A percentile compares a stretch with the other conserved stretches of the same genome.
Conservation (phyloP, 2,797 vertebrate genomes). For the Pteropus rufus region DNA sequence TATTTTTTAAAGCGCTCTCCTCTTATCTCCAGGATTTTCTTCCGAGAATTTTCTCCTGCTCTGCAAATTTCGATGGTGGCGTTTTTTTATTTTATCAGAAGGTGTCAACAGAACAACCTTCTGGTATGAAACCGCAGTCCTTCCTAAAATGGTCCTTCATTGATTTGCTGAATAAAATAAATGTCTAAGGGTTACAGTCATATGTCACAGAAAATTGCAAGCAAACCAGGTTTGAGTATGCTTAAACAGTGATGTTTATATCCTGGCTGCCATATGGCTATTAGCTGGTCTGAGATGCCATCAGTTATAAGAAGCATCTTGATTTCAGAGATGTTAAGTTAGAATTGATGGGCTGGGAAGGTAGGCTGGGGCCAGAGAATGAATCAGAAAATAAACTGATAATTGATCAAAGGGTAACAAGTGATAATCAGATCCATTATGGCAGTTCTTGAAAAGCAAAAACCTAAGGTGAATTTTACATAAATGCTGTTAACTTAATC, state of each 20-base stretch:
- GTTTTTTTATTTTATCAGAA: conserved; percentile 61
- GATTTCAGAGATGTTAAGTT: neutral
- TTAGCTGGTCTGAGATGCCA: neutral
- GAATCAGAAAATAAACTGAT: neutral
- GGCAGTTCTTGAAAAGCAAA: neutral
- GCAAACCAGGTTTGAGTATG: conserved; percentile 27
- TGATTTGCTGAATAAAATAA: conserved; percentile 39
- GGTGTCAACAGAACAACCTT: conserved; percentile 20
- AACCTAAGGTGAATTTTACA: neutral
- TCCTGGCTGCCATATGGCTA: neutral
- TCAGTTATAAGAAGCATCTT: neutral
- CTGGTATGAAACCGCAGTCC: neutral
- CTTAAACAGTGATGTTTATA: neutral
- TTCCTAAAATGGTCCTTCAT: conserved; percentile 21
- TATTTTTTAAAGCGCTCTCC: conserved; percentile 13
- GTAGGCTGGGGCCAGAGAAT: neutral
- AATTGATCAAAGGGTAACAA: neutral
- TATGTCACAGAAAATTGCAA: neutral
- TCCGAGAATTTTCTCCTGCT: conserved; percentile 23
- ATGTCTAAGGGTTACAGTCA: neutral
- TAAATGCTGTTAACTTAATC: neutral
- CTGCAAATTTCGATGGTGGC: conserved; percentile 18
- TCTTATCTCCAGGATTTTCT: conserved; percentile 22
- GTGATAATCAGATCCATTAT: neutral
- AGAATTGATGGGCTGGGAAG: neutral